phyloP scores from a whole-genome alignment of 2,888 invertebrate species.

The Caenorhabditis doughertyi region DNA sequence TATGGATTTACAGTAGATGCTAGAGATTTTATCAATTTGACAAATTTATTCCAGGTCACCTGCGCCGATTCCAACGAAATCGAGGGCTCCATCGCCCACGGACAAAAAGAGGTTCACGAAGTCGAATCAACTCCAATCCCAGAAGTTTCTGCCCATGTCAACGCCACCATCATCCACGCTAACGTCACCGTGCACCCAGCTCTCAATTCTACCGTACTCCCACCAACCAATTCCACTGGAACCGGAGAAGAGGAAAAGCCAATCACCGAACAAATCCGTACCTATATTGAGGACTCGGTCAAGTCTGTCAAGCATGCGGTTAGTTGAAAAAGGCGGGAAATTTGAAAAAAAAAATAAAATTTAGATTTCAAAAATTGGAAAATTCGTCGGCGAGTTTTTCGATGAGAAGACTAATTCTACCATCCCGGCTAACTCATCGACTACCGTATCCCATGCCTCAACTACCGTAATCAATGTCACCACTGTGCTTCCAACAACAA shows the following conservation, averaged over 20 bases:
- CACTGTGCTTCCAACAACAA: background rate
- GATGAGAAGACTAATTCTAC: conserved; percentile 32
- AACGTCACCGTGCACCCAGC: background rate
- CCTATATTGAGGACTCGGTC: conserved; percentile 55
- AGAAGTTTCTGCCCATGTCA: background rate
- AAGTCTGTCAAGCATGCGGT: conserved; percentile 51
- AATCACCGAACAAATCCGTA: conserved; percentile 46
- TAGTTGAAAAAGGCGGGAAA: background rate
- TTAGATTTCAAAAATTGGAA: conserved; percentile 56
- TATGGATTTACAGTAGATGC: too few species aligned
- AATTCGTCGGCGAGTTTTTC: conserved; percentile 52
- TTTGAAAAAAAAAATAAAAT: background rate
- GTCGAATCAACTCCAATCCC: background rate
- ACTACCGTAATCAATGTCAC: conserved; percentile 7
- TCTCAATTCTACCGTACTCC: background rate
- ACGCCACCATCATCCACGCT: background rate
- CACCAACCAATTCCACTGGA: background rate
- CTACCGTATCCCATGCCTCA: background rate
- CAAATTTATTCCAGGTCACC: background rate
- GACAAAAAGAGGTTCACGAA: background rate
- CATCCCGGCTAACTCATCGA: conserved; percentile 1
- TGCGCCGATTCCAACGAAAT: conserved; percentile 21
- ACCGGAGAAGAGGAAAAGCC: conserved; percentile 20
- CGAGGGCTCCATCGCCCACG: background rate
- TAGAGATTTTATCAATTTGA: too few species aligned